Percentiles rank a stretch among this genome's conserved stretches.
These are phyloP conservation scores for Gymnorhina tibicen DNA, from an alignment of 2,113 vertebrate species.

Conservation along the genomic window DNA sequence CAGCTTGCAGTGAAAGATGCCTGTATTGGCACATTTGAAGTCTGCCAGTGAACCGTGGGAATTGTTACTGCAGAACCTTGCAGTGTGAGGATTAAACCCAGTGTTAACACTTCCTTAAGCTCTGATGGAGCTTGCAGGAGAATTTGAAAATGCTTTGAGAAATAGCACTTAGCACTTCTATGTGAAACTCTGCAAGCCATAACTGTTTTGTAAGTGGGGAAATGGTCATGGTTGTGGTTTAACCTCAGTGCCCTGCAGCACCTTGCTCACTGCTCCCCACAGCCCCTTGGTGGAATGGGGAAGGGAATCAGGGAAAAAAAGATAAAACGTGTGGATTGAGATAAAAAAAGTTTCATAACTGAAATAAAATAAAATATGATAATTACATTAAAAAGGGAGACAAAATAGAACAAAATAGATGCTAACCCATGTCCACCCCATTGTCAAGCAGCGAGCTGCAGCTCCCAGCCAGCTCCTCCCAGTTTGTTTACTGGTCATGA, in stretches of 20 bases:
- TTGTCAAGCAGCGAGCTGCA: not conserved
- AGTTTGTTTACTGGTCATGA: not conserved
- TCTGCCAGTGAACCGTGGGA: not conserved
- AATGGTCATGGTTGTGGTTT: not conserved
- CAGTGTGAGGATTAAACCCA: not conserved
- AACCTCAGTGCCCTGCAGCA: not conserved
- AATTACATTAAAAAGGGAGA: not conserved
- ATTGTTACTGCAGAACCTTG: not conserved
- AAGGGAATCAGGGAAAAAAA: not conserved
- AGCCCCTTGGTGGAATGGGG: not conserved
- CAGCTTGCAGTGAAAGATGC: not conserved
- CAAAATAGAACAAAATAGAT: not conserved
- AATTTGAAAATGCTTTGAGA: not conserved
- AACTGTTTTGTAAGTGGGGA: not conserved
- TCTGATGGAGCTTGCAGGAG: not conserved
- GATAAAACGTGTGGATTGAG: not conserved
- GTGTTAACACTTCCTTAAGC: not conserved
- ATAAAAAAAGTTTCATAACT: not conserved
- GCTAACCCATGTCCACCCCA: not conserved
- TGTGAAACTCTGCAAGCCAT: not conserved
- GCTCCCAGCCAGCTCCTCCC: not conserved
- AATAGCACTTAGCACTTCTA: not conserved
- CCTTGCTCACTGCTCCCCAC: not conserved
- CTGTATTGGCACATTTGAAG: not conserved
- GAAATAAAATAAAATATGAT: not conserved